phyloP scores from a whole-genome alignment of 2,797 vertebrate genomes.

The Leuciscus waleckii region DNA sequence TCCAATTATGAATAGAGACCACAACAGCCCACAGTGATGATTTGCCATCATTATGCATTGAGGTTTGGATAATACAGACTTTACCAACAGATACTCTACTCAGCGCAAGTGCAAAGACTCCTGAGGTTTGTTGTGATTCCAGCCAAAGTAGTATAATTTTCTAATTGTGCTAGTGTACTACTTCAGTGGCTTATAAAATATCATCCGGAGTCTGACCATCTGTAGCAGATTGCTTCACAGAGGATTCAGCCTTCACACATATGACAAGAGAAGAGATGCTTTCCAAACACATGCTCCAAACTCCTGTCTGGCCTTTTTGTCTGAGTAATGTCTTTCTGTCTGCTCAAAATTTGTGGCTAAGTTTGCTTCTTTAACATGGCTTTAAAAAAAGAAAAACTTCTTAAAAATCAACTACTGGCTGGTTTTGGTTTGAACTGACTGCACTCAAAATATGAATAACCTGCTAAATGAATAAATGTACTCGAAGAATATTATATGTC shows the following conservation, averaged over 20 bases:
- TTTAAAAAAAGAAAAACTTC: too few relatives aligned
- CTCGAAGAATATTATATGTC: conserved; percentile 66
- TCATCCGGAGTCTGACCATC: conserved; percentile 55
- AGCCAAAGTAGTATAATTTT: conserved; percentile 68
- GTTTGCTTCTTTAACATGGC: conserved; percentile 11
- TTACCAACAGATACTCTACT: conserved; percentile 56
- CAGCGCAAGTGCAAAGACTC: conserved; percentile 53
- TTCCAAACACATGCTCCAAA: conserved; percentile 49
- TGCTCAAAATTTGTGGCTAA: conserved; percentile 9
- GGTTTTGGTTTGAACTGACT: conserved; percentile 26
- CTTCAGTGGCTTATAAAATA: conserved; percentile 59
- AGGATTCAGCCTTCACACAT: conserved; percentile 47
- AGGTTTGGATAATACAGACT: conserved; percentile 52
- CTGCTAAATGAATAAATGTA: conserved; percentile 14
- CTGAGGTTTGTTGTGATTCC: conserved; percentile 63
- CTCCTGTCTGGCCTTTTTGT: conserved; percentile 36
- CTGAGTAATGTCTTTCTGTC: conserved; percentile 18
- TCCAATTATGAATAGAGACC: conserved; percentile 46
- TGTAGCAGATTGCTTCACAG: conserved; percentile 48
- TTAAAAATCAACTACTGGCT: background rate
- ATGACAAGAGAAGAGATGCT: conserved; percentile 48
- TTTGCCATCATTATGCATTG: conserved; percentile 44
- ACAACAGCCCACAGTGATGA: conserved; percentile 27
- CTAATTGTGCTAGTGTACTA: conserved; percentile 62
- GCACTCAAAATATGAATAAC: conserved; percentile 54